Conservation (phyloP, 2,113 vertebrate species). For the Pterocles burchelli region DNA sequence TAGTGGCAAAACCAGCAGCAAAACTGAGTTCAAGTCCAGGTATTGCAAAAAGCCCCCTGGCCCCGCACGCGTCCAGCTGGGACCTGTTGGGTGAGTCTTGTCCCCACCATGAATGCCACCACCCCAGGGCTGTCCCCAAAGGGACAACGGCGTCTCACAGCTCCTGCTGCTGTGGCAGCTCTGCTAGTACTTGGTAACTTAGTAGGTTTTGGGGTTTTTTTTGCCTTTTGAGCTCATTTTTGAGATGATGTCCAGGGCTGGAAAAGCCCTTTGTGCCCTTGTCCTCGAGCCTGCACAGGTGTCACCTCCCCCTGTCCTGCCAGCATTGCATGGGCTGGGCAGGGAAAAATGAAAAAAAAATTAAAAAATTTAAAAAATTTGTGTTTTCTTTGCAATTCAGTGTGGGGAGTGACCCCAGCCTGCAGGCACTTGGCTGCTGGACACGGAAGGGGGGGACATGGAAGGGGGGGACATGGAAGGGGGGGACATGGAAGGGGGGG, state of each 20-base stretch:
- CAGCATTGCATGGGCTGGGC: not conserved
- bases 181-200: constrained; percentile 74
- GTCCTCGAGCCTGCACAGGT: rapidly evolving
- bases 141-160: not conserved
- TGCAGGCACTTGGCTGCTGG: not conserved
- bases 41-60: not conserved
- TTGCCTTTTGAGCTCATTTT: not conserved
- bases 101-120: not conserved
- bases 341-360: not conserved
- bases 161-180: constrained; percentile 71
- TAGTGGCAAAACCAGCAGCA: not conserved
- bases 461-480: not conserved
- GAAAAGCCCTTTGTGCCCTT: not conserved
- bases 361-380: too few species aligned
- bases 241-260: not conserved
- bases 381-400: not conserved
- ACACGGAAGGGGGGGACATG: rapidly evolving
- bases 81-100: not conserved
- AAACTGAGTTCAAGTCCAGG: not conserved
- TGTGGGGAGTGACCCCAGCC: too few species aligned
- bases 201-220: not conserved
- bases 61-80: rapidly evolving
- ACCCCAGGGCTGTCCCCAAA: not conserved
- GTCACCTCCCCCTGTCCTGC: rapidly evolving
- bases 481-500: not conserved